phyloP scores from a whole-genome alignment of 2,888 invertebrate species.

The Nemurella pictetii region DNA sequence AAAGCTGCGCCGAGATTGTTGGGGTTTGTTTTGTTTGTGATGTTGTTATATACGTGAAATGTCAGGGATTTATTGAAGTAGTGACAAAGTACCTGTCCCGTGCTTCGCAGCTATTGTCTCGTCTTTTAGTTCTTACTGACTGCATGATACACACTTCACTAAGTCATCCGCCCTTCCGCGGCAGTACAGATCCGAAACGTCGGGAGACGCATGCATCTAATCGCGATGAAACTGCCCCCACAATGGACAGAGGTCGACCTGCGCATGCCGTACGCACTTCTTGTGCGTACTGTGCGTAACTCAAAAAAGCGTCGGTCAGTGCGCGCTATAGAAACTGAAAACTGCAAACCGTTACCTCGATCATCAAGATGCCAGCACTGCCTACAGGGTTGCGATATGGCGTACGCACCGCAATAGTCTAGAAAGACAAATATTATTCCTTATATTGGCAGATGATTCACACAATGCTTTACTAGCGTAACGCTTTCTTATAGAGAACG shows the following conservation, averaged over 20 bases:
- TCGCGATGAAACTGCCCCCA: neutral
- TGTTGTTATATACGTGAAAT: constrained; percentile 34
- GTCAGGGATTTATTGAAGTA: constrained; percentile 40
- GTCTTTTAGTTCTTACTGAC: constrained; percentile 33
- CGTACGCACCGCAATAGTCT: neutral
- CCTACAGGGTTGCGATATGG: no score
- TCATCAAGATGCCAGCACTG: neutral
- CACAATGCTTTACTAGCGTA: neutral
- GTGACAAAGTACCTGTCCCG: constrained; percentile 41
- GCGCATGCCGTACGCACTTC: neutral
- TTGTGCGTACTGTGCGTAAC: neutral
- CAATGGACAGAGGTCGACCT: neutral
- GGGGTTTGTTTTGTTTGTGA: constrained; percentile 38
- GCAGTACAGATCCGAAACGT: neutral
- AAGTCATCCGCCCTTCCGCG: constrained; percentile 25
- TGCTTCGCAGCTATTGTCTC: constrained; percentile 36
- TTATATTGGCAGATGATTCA: neutral
- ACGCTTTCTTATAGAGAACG: neutral
- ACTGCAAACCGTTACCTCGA: no score
- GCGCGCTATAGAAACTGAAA: neutral
- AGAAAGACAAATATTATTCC: neutral
- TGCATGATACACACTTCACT: constrained; percentile 24
- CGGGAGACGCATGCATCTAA: neutral
- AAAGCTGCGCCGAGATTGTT: constrained; percentile 37
- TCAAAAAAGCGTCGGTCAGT: neutral